A percentile compares a stretch with the other conserved stretches of the same genome.
Evolutionary conservation across 1,140 invertebrate genomes (phyloP).

Genomic region (Psilanteris sp.): DNA sequence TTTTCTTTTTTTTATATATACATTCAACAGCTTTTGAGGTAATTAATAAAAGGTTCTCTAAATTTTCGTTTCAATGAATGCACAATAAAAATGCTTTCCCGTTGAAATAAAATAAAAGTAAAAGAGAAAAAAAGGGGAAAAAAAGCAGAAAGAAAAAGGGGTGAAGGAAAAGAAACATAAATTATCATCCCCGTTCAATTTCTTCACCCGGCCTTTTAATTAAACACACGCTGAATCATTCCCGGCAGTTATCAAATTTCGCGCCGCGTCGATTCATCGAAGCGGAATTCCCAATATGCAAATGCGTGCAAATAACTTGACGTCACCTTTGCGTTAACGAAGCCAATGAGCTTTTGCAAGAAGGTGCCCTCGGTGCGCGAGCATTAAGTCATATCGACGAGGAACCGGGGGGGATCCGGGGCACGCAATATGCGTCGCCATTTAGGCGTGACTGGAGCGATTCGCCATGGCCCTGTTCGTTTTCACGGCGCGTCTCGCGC

Average conservation of each 20-base stretch:
- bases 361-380: conserved; percentile 24
- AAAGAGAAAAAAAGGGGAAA: too few species aligned
- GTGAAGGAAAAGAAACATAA: conserved; percentile 27
- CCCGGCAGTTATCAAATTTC: conserved; percentile 53
- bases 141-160: too few species aligned
- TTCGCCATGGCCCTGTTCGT: conserved; percentile 71
- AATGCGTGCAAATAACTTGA: conserved; percentile 47
- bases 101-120: too few species aligned
- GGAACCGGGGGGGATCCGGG: conserved; percentile 62
- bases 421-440: conserved; percentile 75
- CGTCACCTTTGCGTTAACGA: conserved; percentile 39
- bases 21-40: too few species aligned
- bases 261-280: conserved; percentile 23
- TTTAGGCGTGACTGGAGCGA: conserved; percentile 75
- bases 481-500: conserved; percentile 70
- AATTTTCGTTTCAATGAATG: too few species aligned
- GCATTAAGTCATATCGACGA: conserved; percentile 74
- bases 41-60: too few species aligned
- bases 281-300: conserved; percentile 48
- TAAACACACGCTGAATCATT: conserved; percentile 46
- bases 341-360: conserved; percentile 36
- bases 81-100: too few species aligned
- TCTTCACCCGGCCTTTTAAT: conserved; percentile 52
- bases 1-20: too few species aligned
- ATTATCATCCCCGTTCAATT: conserved; percentile 20